Conservation (phyloP, 30 jellyfish, hydroid and myxozoan genomes). For the Mastigias papua region DNA sequence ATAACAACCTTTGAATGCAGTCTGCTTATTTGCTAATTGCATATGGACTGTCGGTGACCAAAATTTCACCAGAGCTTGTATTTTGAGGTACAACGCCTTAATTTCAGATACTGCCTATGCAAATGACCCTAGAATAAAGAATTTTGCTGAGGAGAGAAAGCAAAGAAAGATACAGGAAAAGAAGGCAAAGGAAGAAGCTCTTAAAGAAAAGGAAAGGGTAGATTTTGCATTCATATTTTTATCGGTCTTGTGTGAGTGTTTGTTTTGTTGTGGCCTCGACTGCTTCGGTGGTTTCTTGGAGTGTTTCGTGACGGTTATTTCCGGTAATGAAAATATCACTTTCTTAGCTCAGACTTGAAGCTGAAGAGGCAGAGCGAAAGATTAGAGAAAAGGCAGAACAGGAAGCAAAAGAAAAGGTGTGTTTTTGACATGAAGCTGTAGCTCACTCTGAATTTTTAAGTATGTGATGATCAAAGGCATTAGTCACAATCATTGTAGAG, state of each 20-base stretch:
- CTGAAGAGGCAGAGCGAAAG: constrained; percentile 78
- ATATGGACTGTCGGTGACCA: too few species aligned
- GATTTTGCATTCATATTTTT: too few species aligned
- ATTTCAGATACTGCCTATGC: constrained; percentile 80
- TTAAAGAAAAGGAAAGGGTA: constrained; percentile 86
- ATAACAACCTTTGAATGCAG: background rate
- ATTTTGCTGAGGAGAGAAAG: constrained; percentile 77
- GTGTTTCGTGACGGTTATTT: too few species aligned
- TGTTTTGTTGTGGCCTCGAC: too few species aligned
- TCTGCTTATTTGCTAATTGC: too few species aligned
- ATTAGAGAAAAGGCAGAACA: constrained; percentile 81
- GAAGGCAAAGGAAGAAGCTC: constrained; percentile 88
- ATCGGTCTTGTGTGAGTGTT: too few species aligned
- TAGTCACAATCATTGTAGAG: too few species aligned
- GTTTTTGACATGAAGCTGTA: background rate
- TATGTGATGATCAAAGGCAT: too few species aligned
- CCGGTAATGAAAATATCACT: background rate
- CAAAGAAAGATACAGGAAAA: constrained; percentile 74
- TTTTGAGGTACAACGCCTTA: background rate
- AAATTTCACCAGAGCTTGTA: too few species aligned
- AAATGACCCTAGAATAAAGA: constrained; percentile 91
- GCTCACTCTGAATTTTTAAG: background rate
- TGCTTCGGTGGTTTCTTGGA: too few species aligned
- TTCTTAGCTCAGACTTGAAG: constrained; percentile 80
- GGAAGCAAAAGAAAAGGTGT: constrained; percentile 92